Evolutionary conservation across 1,140 invertebrate species (phyloP).

Genomic region (Bombus waltoni): DNA sequence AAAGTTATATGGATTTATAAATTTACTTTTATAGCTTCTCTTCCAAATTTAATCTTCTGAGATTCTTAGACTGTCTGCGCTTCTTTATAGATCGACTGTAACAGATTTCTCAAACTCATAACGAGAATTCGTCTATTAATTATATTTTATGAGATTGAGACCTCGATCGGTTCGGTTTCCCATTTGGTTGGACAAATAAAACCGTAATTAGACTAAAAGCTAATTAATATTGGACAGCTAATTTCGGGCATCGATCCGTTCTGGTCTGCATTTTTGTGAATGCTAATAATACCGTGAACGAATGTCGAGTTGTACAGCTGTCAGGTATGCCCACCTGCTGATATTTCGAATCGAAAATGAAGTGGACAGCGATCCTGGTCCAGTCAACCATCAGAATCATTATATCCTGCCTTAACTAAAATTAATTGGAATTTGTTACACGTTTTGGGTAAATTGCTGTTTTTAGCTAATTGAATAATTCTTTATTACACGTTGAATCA

Average conservation of each 20-base stretch:
- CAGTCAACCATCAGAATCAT: conserved; percentile 35
- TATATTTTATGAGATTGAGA: neutral
- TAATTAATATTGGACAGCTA: conserved; percentile 72
- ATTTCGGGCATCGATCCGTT: conserved; percentile 58
- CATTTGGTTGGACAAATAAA: conserved; percentile 13
- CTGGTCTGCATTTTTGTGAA: conserved; percentile 62
- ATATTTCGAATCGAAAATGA: conserved; percentile 65
- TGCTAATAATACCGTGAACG: conserved; percentile 69
- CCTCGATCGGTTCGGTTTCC: neutral
- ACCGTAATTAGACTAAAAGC: conserved; percentile 65
- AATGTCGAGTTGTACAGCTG: conserved; percentile 61
- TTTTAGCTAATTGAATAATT: neutral
- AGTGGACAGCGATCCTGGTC: conserved; percentile 56
- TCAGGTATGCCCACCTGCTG: conserved; percentile 70
- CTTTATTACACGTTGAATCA: neutral
- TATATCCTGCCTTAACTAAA: conserved; percentile 9
- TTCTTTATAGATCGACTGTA: neutral
- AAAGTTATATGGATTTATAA: too few relatives aligned
- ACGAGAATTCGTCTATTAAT: neutral
- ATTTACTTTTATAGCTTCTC: too few relatives aligned
- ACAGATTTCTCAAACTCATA: neutral
- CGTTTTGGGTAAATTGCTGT: neutral
- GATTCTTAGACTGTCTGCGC: too few relatives aligned
- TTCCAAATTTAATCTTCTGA: too few relatives aligned
- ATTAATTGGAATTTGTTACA: conserved; percentile 11